Evolutionary conservation across 1,140 invertebrate species (phyloP), one percentile per base, ranked within the genome.

Genomic region (Homalodisca vitripennis): DNA sequence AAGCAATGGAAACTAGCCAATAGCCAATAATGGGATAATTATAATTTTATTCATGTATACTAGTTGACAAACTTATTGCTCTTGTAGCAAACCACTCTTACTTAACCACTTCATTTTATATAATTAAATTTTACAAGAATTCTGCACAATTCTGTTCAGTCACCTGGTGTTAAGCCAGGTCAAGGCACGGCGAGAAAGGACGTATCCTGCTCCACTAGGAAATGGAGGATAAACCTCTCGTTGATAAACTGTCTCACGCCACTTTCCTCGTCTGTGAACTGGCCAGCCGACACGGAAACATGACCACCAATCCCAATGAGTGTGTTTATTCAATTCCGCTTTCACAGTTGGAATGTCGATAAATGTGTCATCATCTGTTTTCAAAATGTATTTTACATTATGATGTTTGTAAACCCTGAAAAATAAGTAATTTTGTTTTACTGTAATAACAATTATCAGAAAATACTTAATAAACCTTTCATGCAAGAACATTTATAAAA

Each of bases 281-380:
- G 73, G 68, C 73, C 73, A 73, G 22, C 55, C 51, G 26, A 47
- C 60, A 14, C 73, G 62, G 48, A 73, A 72, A 32, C 65, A 67
- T 41, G 68, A 68, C 73, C 73, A 73, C 70, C 68, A 70, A 48
- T 34, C 62, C 31, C 46, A 27, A 0, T 29, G n/a, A 26, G n/a
- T n/a, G 1, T 17, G 24, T 12, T 47, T n/a, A 17, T 70, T 27
- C 46, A 73, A 20, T 30, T 60, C 63, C 27, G 55, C 29, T 30
- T 48, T 2, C 0, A 73, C 66, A 46, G 51, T 41, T 27, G 47
- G 46, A 14, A 72, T 32, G 41, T 73, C 66, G 27, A 73, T 34
- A 27, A 70, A 73, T 12, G 66, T 68, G 41, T 73, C 73, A 67
- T 73, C 73, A 72, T 73, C 73, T 1, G 73, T 73, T 64, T 73